Evolutionary conservation across 2,113 vertebrate genomes (phyloP).

Genomic region (Mormoops blainvillei): DNA sequence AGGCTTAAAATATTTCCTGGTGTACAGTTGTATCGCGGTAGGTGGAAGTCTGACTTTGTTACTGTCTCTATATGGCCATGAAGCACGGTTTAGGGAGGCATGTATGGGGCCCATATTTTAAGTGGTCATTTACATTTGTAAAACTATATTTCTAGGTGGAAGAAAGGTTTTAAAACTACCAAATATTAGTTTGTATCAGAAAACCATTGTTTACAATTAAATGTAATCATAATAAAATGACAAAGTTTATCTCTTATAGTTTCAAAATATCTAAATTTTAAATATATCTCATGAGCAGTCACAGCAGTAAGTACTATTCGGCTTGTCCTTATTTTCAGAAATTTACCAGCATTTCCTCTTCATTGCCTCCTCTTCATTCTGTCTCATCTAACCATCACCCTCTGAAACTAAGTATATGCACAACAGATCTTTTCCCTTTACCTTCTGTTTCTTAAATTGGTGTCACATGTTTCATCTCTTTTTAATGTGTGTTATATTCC

Average conservation of each 20-base stretch:
- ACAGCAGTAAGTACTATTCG: neutral
- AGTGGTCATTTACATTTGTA: neutral
- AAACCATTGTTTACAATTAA: neutral
- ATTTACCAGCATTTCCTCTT: neutral
- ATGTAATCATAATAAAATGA: neutral
- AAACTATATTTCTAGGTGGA: neutral
- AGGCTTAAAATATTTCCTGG: neutral
- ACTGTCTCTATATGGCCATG: neutral
- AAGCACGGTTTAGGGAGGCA: neutral
- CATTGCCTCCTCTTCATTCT: neutral
- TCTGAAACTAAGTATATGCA: neutral
- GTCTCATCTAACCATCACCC: too few species aligned
- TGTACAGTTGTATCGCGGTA: neutral
- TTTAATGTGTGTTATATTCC: neutral
- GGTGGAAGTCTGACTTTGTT: neutral
- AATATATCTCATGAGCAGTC: neutral
- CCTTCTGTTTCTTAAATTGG: neutral
- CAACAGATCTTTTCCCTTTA: neutral
- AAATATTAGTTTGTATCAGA: neutral
- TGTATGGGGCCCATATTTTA: neutral
- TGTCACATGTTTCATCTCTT: neutral
- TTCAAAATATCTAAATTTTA: neutral
- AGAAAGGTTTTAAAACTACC: neutral
- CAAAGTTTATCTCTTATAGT: neutral
- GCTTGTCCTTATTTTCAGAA: neutral